Evolutionary conservation across 2,113 vertebrate species (phyloP).

Genomic region (Aspiorhynchus laticeps): DNA sequence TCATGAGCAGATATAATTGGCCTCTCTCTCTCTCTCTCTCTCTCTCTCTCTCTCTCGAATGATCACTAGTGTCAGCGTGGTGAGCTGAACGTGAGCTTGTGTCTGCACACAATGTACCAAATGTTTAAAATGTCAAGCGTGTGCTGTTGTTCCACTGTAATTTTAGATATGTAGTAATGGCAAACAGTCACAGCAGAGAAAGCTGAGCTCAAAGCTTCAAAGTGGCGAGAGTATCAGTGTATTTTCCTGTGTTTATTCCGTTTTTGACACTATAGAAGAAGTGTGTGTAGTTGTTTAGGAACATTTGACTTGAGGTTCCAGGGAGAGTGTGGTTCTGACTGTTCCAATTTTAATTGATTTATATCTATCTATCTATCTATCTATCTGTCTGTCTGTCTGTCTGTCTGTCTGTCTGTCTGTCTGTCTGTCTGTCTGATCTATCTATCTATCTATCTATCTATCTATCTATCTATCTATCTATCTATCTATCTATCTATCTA

Average conservation of each 20-base stretch:
- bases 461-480: too few species aligned
- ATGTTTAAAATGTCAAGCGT: constrained; percentile 23
- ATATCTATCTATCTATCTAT: too few species aligned
- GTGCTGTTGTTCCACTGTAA: constrained; percentile 13
- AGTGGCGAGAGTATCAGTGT: neutral
- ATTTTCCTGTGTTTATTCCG: neutral
- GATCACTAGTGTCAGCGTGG: constrained; percentile 1
- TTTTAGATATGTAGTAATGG: neutral
- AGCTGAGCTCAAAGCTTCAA: neutral
- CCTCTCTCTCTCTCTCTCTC: constrained; percentile 26
- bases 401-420: too few species aligned
- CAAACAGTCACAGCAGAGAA: constrained; percentile 8
- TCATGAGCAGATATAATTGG: constrained; percentile 53
- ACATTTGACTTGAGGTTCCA: constrained; percentile 22
- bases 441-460: too few species aligned
- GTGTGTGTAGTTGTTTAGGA: neutral
- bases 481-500: too few species aligned
- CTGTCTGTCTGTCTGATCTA: too few species aligned
- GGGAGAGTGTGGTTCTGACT: constrained; percentile 1
- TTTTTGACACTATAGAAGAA: neutral
- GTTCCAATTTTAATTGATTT: too few species aligned
- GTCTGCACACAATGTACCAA: constrained; percentile 24
- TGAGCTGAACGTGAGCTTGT: constrained; percentile 29
- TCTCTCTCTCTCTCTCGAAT: constrained; percentile 24
- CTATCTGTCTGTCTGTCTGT: too few species aligned